Conservation (phyloP, 2,797 vertebrate genomes). For the Phoebastria nigripes region DNA sequence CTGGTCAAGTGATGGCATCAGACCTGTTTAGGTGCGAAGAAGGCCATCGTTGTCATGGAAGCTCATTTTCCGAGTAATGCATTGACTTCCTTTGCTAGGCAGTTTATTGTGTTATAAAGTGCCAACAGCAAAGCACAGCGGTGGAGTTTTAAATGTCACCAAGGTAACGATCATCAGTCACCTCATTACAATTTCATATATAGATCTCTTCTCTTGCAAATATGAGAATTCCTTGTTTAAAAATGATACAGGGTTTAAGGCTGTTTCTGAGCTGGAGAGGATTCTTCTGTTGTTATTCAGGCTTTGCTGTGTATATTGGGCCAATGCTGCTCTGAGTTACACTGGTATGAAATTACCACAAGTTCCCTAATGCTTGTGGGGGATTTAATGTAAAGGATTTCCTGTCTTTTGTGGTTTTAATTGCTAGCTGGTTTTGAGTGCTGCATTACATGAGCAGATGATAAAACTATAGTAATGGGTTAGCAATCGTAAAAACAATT, state of each 20-base stretch:
- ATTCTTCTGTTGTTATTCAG: not conserved
- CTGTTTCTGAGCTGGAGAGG: not conserved
- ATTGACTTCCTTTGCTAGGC: constrained; percentile 48
- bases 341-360: not conserved
- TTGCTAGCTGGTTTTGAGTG: not conserved
- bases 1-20: not conserved
- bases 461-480: not conserved
- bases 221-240: not conserved
- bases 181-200: constrained; percentile 48
- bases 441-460: not conserved
- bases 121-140: constrained; percentile 21
- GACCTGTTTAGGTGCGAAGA: not conserved
- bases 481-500: not conserved
- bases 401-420: not conserved
- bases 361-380: not conserved
- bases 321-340: not conserved
- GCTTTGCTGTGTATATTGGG: not conserved
- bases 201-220: constrained; percentile 39
- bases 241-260: not conserved
- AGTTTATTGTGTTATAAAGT: constrained; percentile 43
- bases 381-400: not conserved
- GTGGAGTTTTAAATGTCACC: constrained; percentile 32
- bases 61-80: constrained; percentile 55
- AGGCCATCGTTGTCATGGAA: constrained; percentile 19
- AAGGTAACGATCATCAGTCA: constrained; percentile 13